Conservation (phyloP, 2,888 invertebrate species). For the Exephanes ischioxanthus region DNA sequence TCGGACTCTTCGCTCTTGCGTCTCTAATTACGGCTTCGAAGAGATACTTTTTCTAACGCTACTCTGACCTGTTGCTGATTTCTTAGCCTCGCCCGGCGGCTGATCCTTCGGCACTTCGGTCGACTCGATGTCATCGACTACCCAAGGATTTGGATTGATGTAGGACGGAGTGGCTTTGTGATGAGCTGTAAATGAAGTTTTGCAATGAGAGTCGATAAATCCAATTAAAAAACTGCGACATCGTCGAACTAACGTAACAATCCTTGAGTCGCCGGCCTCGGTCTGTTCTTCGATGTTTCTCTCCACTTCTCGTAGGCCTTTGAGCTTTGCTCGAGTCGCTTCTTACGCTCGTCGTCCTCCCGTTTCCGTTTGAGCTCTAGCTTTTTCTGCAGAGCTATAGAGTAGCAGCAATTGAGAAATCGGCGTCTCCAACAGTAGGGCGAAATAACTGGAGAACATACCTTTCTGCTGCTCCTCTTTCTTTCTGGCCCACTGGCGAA, state of each 20-base stretch:
- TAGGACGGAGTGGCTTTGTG: conserved; percentile 89
- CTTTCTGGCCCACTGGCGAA: conserved; percentile 86
- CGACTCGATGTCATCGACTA: conserved; percentile 77
- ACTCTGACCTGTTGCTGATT: conserved; percentile 55
- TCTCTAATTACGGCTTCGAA: conserved; percentile 67
- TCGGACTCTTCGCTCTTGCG: conserved; percentile 15
- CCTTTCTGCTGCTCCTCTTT: conserved; percentile 88
- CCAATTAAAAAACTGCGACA: conserved; percentile 42
- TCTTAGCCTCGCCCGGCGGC: conserved; percentile 57
- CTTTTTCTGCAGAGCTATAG: conserved; percentile 82
- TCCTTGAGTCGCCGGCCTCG: conserved; percentile 88
- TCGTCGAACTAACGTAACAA: conserved; percentile 86
- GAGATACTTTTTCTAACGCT: conserved; percentile 62
- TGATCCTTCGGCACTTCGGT: conserved; percentile 55
- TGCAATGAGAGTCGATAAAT: neutral
- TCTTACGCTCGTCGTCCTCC: conserved; percentile 86
- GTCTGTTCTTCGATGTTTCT: conserved; percentile 87
- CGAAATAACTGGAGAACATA: conserved; percentile 74
- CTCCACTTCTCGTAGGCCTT: conserved; percentile 89
- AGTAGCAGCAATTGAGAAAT: conserved; percentile 28
- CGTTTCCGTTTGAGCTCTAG: conserved; percentile 85
- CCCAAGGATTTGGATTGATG: conserved; percentile 89
- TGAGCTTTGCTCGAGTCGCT: conserved; percentile 86
- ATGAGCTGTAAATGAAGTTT: conserved; percentile 85
- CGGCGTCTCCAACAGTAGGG: conserved; percentile 10